Evolutionary conservation across 2,888 invertebrate genomes (phyloP), one percentile per base, ranked within the genome.

Genomic region (Conomelus anceps): DNA sequence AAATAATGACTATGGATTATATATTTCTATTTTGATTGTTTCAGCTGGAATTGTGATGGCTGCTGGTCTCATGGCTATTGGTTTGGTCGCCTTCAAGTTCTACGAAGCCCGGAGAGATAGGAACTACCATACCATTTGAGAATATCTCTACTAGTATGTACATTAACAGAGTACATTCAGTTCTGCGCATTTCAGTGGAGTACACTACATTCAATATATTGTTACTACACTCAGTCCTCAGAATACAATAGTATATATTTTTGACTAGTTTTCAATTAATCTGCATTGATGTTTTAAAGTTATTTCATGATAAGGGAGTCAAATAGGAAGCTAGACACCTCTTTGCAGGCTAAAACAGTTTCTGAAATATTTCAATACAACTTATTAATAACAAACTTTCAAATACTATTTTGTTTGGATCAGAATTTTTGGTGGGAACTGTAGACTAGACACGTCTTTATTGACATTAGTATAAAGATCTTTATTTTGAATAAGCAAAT

Each of bases 71-170:
- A 94, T 97, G 89, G 97, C 96, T 13, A 96, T 98, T 89, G 96
- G 96, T 1, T 96, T 96, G 93, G 96, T 98, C 92, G 97, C 96
- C 41, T 96, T 96, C 94, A 97, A 97, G 93, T 97, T 97, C 93
- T 98, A 97, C 94, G 97, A 96, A 93, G 96, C 97, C 91, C 96
- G 96, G 92, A 96, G 96, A 90, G 97, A 97, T 93, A 95, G 96
- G 92, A 97, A 97, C 93, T 98, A 98, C 93, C 97, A 97, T 92
- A 97, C 97, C 90, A 96, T 98, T 93, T 98, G 96, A 96, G 94
- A 63, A 63, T 63, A 63, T 63, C 63, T 63, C 63, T 63, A 63
- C 63, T 63, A 63, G 63, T 63, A 63, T n/a, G 63, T 63, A 63
- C 63, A 63, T 3, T 63, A 63, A n/a, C n/a, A 63, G 63, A 63